phyloP scores from a whole-genome alignment of 1,140 invertebrate species.

The Drosophila pectinifera region DNA sequence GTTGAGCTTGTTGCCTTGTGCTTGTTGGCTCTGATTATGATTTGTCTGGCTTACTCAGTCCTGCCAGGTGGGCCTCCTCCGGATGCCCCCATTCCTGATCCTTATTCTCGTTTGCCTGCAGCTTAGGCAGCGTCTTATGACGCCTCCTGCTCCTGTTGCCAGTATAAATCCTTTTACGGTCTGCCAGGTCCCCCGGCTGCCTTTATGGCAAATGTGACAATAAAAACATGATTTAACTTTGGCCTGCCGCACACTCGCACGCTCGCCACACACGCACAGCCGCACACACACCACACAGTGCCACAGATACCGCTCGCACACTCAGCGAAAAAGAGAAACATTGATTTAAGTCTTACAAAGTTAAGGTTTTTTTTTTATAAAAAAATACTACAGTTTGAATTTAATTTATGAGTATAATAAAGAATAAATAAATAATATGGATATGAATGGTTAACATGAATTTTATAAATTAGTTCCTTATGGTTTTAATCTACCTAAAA shows the following conservation, averaged over 20 bases:
- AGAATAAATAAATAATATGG: too few relatives aligned
- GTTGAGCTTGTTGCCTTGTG: constrained; percentile 40
- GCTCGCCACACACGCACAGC: neutral
- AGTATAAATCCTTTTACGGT: constrained; percentile 34
- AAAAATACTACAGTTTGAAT: neutral
- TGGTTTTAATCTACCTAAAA: too few relatives aligned
- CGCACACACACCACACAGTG: constrained; percentile 16
- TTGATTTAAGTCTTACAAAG: neutral
- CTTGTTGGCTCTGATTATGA: constrained; percentile 78
- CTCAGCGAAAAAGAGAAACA: neutral
- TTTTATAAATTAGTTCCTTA: too few relatives aligned
- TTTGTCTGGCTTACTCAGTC: constrained; percentile 74
- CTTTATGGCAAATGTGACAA: constrained; percentile 82
- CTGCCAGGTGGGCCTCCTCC: constrained; percentile 8
- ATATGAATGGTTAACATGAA: too few relatives aligned
- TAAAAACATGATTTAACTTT: constrained; percentile 83
- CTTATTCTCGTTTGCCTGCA: constrained; percentile 11
- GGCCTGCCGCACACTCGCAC: constrained; percentile 56
- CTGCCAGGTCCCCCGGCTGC: constrained; percentile 51
- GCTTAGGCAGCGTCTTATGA: constrained; percentile 71
- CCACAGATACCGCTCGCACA: constrained; percentile 11
- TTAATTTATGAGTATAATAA: too few relatives aligned
- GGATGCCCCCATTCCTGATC: neutral
- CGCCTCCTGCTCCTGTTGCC: constrained; percentile 29
- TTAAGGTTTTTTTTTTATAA: too few relatives aligned